Evolutionary conservation across 2,888 invertebrate genomes (phyloP), one percentile per base, ranked within the genome.

Genomic region (Pogonocherus hispidulus): DNA sequence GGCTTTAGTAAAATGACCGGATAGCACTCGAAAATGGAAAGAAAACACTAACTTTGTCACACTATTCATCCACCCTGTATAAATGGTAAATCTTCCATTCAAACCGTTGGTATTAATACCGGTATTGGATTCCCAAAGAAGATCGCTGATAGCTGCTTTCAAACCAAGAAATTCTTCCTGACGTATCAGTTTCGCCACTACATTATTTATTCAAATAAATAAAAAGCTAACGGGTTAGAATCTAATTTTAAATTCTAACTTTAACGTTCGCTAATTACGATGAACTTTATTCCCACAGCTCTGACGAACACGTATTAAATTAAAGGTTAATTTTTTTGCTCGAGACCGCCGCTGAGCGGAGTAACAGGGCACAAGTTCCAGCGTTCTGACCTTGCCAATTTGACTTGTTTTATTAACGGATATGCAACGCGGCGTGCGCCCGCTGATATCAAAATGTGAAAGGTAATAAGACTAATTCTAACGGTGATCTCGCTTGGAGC

Each of bases 381-480:
- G 62, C 62, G 65, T 63, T 67, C 63, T 35, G 52, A 64, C 56
- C 55, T 64, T 56, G 64, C 16, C 56, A 64, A 49, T 47, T 64
- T 47, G 32, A 23, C 32, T 16, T 14, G 23, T 46, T 55, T 32
- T 57, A 57, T 57, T 65, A 51, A 32, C 57, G 51, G 51, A 65
- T 57, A 51, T 65, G 65, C 57, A 57, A 32, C 35, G 37, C n/a
- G 8, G n/a, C 37, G 46, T 11, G 3, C 16, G 32, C 51, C 32
- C 49, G 47, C 27, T 51, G 65, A 51, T 65, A 57, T 65, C 51
- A 51, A 65, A 65, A 49, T 56, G 57, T 65, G 65, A 65, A 65
- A 65, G 65, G 65, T 49, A 65, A 57, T 57, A 65, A 65, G 46
- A 51, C 51, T 56, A 51, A 65, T 16, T 47, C 49, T 52, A 57